Base-by-base conservation (phyloP, 2,888 invertebrate species). In the Acrobasis repandana region DNA sequence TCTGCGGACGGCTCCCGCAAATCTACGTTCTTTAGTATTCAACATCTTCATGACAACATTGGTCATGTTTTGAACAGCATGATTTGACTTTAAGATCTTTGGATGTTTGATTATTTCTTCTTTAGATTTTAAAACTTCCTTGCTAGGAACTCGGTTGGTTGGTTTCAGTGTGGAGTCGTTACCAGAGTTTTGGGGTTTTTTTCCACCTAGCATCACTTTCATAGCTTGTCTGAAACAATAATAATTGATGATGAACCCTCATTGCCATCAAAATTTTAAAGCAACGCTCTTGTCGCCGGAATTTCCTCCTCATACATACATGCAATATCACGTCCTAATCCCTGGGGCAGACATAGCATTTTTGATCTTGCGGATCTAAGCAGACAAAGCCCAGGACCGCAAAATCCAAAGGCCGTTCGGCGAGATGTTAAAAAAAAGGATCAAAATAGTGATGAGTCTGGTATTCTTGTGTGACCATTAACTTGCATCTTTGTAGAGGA, bases 141-240 rank as follows among this genome's bases (percentile, higher is more conserved):
- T 43, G 43, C 28, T 28, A 28, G 28, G 28, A 28, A 8, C 28
- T 43, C 36, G 9, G 16, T 36, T 20, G 38, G 2, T 38, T n/a
- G 43, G 18, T 38, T 54, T 54, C 11, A 43, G 14, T 38, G 43
- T 3, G 14, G 43, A n/a, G 5, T 54, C 54, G 20, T 54, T 20
- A n/a, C 54, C 38, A 16, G 54, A 54, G 8, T 54, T 54, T 18
- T 49, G 34, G 8, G 20, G 48, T 14, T 34, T 15, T 10, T 20
- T 48, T 2, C 49, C 54, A n/a, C 43, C 15, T 5, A 59, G 43
- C 33, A 60, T 15, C 9, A 52, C 62, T 54, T 62, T 65, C 48
- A 65, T 48, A 34, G 62, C 56, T 59, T 60, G 58, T 60, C 65
- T 61, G 6, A 38, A 58, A 48, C n/a, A 20, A 43, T 4, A 43